phyloP scores from a whole-genome alignment of 2,888 invertebrate genomes.

The Lottia gigantea region DNA sequence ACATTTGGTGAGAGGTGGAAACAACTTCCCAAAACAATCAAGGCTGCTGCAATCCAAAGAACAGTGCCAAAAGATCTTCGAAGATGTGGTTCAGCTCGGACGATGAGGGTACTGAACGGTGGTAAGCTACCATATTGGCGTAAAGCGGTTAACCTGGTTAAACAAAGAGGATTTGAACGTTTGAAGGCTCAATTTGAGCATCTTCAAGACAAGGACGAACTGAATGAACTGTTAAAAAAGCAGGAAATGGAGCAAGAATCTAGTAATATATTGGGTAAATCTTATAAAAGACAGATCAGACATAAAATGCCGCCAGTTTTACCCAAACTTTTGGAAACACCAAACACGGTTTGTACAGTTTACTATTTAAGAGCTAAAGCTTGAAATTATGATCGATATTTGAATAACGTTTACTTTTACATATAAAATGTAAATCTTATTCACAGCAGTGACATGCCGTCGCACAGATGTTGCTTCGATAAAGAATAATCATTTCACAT shows the following conservation, averaged over 20 bases:
- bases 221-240: constrained; percentile 12
- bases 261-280: constrained; percentile 53
- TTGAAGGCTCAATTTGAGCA: constrained; percentile 38
- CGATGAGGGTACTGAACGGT: constrained; percentile 74
- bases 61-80: constrained; percentile 80
- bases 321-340: constrained; percentile 44
- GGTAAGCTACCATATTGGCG: constrained; percentile 47
- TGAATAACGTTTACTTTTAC: too few species aligned
- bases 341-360: constrained; percentile 31
- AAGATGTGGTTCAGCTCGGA: constrained; percentile 81
- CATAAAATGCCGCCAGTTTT: constrained; percentile 44
- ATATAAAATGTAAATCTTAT: too few species aligned
- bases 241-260: constrained; percentile 25
- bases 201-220: constrained; percentile 29
- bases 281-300: constrained; percentile 45
- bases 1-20: constrained; percentile 82
- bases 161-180: constrained; percentile 31
- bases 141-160: constrained; percentile 36
- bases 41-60: constrained; percentile 68
- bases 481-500: too few species aligned
- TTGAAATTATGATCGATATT: too few species aligned
- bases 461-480: too few species aligned
- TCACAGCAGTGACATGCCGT: too few species aligned
- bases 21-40: constrained; percentile 67
- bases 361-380: too few species aligned